Conservation (phyloP, 2,113 vertebrate species). For the Podarcis raffonei region DNA sequence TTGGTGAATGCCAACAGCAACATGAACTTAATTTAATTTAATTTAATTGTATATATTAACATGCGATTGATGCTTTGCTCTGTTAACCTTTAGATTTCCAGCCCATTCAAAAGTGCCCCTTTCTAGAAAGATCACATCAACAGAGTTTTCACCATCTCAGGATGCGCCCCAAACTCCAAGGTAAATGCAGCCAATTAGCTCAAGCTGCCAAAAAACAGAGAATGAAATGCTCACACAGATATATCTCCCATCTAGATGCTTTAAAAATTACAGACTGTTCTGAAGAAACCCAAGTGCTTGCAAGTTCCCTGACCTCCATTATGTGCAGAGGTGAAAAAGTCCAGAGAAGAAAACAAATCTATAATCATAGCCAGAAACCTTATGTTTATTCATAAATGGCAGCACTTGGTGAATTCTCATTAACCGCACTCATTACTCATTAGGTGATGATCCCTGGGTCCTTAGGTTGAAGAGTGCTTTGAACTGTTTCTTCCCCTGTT, state of each 20-base stretch:
- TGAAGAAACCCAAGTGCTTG: constrained; percentile 3
- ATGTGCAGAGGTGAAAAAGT: constrained; percentile 43
- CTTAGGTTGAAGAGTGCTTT: constrained; percentile 39
- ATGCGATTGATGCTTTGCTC: not conserved
- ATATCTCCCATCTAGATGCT: not conserved
- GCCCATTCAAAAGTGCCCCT: not conserved
- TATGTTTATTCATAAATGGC: constrained; percentile 63
- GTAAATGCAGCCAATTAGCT: constrained; percentile 14
- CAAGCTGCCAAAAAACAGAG: no score
- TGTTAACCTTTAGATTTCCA: not conserved
- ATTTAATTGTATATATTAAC: not conserved
- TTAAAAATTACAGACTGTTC: not conserved
- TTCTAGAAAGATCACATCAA: not conserved
- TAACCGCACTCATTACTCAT: constrained; percentile 51
- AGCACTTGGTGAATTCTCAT: constrained; percentile 49
- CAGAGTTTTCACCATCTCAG: not conserved
- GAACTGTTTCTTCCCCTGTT: constrained; percentile 30
- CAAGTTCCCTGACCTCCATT: constrained; percentile 43
- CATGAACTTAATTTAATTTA: not conserved
- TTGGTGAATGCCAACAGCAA: no score
- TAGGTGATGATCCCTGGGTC: constrained; percentile 52
- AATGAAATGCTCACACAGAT: not conserved
- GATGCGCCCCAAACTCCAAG: not conserved
- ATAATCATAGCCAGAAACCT: constrained; percentile 38
- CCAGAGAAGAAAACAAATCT: constrained; percentile 33